A percentile compares a stretch with the other conserved stretches of the same genome.
Evolutionary conservation across 2,888 invertebrate genomes (phyloP).

Genomic region (Onchidella celtica): DNA sequence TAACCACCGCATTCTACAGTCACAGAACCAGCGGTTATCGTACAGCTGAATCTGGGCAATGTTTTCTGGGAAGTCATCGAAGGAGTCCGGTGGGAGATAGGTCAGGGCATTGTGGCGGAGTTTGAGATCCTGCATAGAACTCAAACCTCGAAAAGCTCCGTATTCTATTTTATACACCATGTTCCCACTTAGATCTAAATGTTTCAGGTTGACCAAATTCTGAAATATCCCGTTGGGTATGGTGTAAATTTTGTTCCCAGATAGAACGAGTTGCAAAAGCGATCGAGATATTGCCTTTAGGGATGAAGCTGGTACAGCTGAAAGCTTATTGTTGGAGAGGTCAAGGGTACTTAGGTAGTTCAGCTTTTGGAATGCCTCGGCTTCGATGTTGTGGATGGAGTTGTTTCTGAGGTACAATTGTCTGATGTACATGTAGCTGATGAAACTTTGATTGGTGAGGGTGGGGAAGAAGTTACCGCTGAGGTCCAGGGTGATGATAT

Average conservation of each 20-base stretch:
- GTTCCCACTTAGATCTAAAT: conserved; percentile 69
- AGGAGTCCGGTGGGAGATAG: conserved; percentile 59
- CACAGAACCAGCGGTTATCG: conserved; percentile 74
- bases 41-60: conserved; percentile 62
- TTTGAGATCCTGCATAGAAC: conserved; percentile 55
- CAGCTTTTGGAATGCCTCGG: conserved; percentile 61
- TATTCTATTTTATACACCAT: conserved; percentile 63
- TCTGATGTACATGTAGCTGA: conserved; percentile 65
- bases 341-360: conserved; percentile 61
- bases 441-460: conserved; percentile 63
- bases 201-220: conserved; percentile 58
- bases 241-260: conserved; percentile 62
- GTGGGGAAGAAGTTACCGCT: conserved; percentile 62
- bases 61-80: conserved; percentile 61
- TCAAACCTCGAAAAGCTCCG: conserved; percentile 62
- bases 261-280: conserved; percentile 60
- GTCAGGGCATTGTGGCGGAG: conserved; percentile 64
- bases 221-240: conserved; percentile 63
- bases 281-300: conserved; percentile 58
- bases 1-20: conserved; percentile 72
- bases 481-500: conserved; percentile 65
- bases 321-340: conserved; percentile 65
- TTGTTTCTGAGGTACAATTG: conserved; percentile 68
- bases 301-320: conserved; percentile 56
- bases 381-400: conserved; percentile 60